phyloP scores from a whole-genome alignment of 2,797 vertebrate genomes.

The Poeciliopsis presidionis region DNA sequence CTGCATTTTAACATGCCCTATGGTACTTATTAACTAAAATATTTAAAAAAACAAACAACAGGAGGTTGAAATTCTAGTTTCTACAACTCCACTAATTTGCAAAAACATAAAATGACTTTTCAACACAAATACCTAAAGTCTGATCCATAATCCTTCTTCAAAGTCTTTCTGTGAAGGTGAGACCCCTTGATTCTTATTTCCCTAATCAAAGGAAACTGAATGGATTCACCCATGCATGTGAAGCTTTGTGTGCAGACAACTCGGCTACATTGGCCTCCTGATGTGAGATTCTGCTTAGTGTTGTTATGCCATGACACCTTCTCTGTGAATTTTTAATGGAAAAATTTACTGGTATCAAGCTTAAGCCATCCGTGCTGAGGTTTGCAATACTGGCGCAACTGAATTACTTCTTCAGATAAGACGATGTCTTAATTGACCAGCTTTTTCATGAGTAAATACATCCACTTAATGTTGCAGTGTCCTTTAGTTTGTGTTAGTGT shows the following conservation, averaged over 20 bases:
- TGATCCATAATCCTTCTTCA: conserved; percentile 51
- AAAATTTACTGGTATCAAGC: conserved; percentile 52
- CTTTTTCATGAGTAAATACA: conserved; percentile 70
- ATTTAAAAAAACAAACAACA: not conserved
- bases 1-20: not conserved
- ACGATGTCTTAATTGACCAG: conserved; percentile 64
- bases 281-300: conserved; percentile 48
- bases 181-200: conserved; percentile 29
- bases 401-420: conserved; percentile 69
- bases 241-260: conserved; percentile 51
- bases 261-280: conserved; percentile 57
- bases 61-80: not conserved
- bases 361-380: conserved; percentile 70
- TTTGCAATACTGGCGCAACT: conserved; percentile 58
- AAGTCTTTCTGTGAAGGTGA: conserved; percentile 36
- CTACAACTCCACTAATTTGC: not conserved
- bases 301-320: conserved; percentile 69
- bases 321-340: conserved; percentile 69
- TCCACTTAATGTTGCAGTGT: conserved; percentile 72
- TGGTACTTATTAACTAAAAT: not conserved
- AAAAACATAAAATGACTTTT: conserved; percentile 15
- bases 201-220: conserved; percentile 53
- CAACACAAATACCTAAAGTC: conserved; percentile 24
- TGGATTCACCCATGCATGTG: conserved; percentile 47
- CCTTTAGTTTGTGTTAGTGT: conserved; percentile 53